Evolutionary conservation across 2,113 vertebrate genomes (phyloP).

Genomic region (Xenopus tropicalis): UCB_Xtro_10.0 CM004444.2:60101501-60102000

Average conservation of each 20-base stretch:
- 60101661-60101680: constrained; percentile 14
- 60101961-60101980: no score
- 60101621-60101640: not conserved
- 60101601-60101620: not conserved
- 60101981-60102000: no score
- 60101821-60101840: constrained; percentile 22
- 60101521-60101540: not conserved
- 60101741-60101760: constrained; percentile 18
- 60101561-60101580: constrained; percentile 5
- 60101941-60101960: no score
- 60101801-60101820: not conserved
- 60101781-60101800: not conserved
- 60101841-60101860: not conserved
- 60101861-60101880: constrained; percentile 1
- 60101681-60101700: constrained; percentile 22
- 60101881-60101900: constrained; percentile 10
- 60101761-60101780: constrained; percentile 2
- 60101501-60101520: constrained; percentile 14
- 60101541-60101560: not conserved
- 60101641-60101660: not conserved
- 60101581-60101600: not conserved
- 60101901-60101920: not conserved
- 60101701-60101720: constrained; percentile 11
- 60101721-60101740: not conserved
- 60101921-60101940: no score